phyloP scores from a whole-genome alignment of 2,113 vertebrate species.

The Eurystomus gularis region DNA sequence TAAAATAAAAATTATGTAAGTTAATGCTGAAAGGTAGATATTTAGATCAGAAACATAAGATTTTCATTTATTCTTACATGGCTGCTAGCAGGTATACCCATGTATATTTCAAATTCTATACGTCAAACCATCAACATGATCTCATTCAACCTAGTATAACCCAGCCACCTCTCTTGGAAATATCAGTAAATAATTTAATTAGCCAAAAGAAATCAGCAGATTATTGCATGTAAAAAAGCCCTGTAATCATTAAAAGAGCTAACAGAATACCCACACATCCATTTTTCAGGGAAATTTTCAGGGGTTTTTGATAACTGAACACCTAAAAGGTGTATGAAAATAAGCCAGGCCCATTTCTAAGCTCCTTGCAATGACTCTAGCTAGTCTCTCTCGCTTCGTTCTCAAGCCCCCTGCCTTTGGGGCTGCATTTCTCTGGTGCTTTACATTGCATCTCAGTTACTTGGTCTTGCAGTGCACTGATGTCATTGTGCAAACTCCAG shows the following conservation, averaged over 20 bases:
- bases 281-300: background rate
- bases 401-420: background rate
- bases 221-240: background rate
- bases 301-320: background rate
- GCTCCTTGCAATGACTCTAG: background rate
- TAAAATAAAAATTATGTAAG: background rate
- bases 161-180: background rate
- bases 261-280: background rate
- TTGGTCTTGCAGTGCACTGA: background rate
- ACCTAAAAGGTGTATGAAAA: background rate
- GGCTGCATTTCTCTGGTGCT: background rate
- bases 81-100: background rate
- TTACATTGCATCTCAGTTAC: rapidly evolving
- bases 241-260: background rate
- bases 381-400: background rate
- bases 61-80: background rate
- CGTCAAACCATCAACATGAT: background rate
- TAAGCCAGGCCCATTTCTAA: background rate
- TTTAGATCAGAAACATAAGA: background rate
- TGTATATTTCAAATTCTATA: background rate
- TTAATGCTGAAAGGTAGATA: background rate
- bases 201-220: background rate
- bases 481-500: rapidly evolving
- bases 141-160: background rate
- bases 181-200: background rate